Percentiles rank a stretch among this genome's conserved stretches.
These are phyloP conservation scores for Drosophila sturtevanti DNA, from an alignment of 1,140 invertebrate species.

Conservation along the genomic window DNA sequence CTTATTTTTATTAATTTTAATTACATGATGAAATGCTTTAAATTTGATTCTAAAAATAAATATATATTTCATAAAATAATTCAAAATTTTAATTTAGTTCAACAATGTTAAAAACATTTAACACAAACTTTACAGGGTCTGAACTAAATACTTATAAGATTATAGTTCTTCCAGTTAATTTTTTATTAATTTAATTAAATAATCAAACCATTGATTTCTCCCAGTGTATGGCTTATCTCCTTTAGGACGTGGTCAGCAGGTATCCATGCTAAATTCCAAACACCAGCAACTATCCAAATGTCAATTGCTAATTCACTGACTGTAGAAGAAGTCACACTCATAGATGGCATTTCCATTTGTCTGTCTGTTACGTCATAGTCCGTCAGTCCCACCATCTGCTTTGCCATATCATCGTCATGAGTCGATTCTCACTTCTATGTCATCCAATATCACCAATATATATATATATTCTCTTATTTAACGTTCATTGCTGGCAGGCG, in stretches of 20 bases:
- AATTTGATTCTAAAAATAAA: too few relatives aligned
- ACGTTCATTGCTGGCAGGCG: slow-evolving; percentile 42
- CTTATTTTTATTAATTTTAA: too few relatives aligned
- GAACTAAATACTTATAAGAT: too few relatives aligned
- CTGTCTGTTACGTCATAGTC: background rate
- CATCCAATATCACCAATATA: slow-evolving; percentile 14
- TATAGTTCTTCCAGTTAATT: too few relatives aligned
- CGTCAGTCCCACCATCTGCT: slow-evolving; percentile 24
- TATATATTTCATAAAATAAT: too few relatives aligned
- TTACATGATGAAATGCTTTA: too few relatives aligned
- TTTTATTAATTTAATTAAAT: too few relatives aligned
- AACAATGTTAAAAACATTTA: too few relatives aligned
- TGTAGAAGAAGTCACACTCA: slow-evolving; percentile 8
- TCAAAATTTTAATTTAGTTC: too few relatives aligned
- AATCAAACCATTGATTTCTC: background rate
- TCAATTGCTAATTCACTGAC: slow-evolving; percentile 55
- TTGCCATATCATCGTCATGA: slow-evolving; percentile 26
- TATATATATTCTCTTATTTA: slow-evolving; percentile 44
- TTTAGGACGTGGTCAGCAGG: background rate
- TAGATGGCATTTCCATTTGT: background rate
- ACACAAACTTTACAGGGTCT: too few relatives aligned
- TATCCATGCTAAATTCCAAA: background rate
- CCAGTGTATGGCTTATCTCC: background rate
- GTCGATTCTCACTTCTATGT: slow-evolving; percentile 26
- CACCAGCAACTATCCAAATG: slow-evolving; percentile 17